Percentiles rank a stretch among this genome's conserved stretches.
Conservation (phyloP, 1,140 invertebrate genomes). For the Rhopalosiphum padi region DNA sequence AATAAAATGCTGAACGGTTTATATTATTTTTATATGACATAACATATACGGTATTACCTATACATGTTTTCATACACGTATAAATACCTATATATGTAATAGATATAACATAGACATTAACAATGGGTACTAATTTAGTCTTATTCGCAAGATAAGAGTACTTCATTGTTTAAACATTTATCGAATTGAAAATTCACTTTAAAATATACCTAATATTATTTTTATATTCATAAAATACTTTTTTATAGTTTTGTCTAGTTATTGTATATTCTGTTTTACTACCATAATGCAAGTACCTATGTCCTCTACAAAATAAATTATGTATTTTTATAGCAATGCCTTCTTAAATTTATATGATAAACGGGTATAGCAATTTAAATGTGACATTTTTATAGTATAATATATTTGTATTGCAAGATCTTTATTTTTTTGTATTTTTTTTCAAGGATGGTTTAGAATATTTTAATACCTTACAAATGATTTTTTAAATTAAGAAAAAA, state of each 20-base stretch:
- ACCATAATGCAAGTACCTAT: not conserved
- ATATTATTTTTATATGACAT: not conserved
- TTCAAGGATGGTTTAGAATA: not conserved
- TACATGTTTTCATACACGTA: too few species aligned
- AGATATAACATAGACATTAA: not conserved
- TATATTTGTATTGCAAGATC: not conserved
- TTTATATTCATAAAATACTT: not conserved
- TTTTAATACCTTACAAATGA: too few species aligned
- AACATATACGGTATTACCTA: not conserved
- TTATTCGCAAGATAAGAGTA: not conserved
- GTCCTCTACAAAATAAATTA: constrained; percentile 2
- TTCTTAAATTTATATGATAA: not conserved
- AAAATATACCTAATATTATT: not conserved
- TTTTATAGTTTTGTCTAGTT: not conserved
- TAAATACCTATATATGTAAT: too few species aligned
- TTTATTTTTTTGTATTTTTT: not conserved
- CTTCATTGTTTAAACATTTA: not conserved
- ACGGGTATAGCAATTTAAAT: not conserved
- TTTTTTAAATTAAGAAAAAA: not conserved
- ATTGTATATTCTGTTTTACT: not conserved
- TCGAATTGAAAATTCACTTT: not conserved
- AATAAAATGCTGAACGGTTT: not conserved
- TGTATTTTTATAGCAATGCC: not conserved
- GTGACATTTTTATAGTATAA: not conserved
- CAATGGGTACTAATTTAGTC: not conserved